Conservation (phyloP, 2,113 vertebrate genomes). For the Hirundichthys speculiger region DNA sequence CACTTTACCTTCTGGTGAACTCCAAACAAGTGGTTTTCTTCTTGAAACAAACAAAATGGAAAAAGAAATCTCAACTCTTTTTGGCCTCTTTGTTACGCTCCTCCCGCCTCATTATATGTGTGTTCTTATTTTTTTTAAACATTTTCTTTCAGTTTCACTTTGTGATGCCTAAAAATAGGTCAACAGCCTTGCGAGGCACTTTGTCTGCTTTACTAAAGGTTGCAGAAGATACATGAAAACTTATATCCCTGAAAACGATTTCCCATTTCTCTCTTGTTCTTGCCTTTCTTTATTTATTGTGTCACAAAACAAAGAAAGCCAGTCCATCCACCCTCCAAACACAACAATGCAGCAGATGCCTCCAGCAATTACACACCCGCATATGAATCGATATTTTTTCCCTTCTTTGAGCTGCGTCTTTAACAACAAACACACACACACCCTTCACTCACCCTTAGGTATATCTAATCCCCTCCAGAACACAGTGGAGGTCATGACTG, state of each 20-base stretch:
- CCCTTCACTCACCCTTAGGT: conserved; percentile 9
- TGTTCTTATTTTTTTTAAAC: no score
- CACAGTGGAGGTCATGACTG: conserved; percentile 67
- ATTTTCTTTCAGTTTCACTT: no score
- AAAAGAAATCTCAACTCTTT: no score
- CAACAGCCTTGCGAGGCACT: no score
- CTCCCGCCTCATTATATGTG: no score
- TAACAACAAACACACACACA: conserved; percentile 11
- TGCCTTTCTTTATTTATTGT: conserved; percentile 41
- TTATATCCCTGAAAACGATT: conserved; percentile 13
- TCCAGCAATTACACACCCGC: conserved; percentile 54
- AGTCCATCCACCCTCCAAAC: conserved; percentile 46
- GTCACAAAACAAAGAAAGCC: conserved; percentile 44
- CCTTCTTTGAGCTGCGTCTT: conserved; percentile 54
- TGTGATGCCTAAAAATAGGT: no score
- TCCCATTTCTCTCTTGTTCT: conserved; percentile 28
- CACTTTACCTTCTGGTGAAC: no score
- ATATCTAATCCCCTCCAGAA: conserved; percentile 58
- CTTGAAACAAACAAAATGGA: no score
- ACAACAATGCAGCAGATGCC: conserved; percentile 61
- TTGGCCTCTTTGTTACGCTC: no score
- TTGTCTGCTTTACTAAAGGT: no score
- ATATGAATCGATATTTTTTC: conserved; percentile 68
- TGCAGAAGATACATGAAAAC: no score
- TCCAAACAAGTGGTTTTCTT: no score